Percentiles rank a stretch among this genome's conserved stretches.
Conservation (phyloP, 2,888 invertebrate genomes). For the Choreutis nemorana region DNA sequence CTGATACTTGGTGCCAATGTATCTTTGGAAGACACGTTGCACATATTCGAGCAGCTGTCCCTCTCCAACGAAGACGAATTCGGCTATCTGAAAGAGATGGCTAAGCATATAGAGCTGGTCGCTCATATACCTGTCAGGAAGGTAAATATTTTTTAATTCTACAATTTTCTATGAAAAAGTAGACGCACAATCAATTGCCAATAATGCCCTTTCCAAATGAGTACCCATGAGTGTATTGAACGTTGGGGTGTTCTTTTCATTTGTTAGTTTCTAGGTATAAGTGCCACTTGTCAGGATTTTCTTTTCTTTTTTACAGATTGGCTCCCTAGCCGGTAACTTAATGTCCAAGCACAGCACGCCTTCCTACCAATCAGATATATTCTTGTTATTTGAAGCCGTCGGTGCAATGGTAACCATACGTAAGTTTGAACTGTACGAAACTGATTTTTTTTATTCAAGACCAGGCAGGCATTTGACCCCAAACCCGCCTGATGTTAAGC, state of each 20-base stretch:
- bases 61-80: constrained; percentile 42
- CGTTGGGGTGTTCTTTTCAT: too few species aligned
- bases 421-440: too few species aligned
- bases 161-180: neutral
- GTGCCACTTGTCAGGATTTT: constrained; percentile 39
- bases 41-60: constrained; percentile 42
- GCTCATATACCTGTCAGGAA: constrained; percentile 72
- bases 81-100: constrained; percentile 59
- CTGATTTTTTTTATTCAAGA: too few species aligned
- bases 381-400: constrained; percentile 62
- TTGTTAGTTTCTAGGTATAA: too few species aligned
- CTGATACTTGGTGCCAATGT: constrained; percentile 65
- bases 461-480: too few species aligned
- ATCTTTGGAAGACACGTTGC: constrained; percentile 62
- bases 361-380: constrained; percentile 73
- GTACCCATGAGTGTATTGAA: too few species aligned
- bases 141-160: constrained; percentile 30
- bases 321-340: constrained; percentile 73
- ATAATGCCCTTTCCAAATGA: too few species aligned
- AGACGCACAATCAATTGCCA: too few species aligned
- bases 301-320: constrained; percentile 45
- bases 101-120: constrained; percentile 66
- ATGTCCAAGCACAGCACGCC: constrained; percentile 68
- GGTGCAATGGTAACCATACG: constrained; percentile 60
- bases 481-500: too few species aligned